A percentile compares a stretch with the other conserved stretches of the same genome.
Evolutionary conservation across 2,888 invertebrate species (phyloP).

Genomic region (Thera obeliscata): DNA sequence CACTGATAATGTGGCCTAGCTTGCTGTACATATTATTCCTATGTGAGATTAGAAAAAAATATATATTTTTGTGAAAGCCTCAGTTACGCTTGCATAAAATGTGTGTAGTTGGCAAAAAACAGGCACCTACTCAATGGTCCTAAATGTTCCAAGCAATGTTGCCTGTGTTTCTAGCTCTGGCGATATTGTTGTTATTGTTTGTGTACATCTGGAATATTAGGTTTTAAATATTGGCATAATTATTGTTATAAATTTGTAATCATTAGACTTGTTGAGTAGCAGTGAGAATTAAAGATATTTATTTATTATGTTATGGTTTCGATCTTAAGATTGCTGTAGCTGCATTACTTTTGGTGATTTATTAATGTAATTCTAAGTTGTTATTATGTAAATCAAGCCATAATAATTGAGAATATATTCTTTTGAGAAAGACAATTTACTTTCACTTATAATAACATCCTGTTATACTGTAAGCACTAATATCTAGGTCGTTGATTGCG

Average conservation of each 20-base stretch:
- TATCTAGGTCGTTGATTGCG: slow-evolving; percentile 48
- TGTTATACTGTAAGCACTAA: slow-evolving; percentile 38
- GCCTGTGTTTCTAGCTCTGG: slow-evolving; percentile 43
- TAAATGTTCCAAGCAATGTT: slow-evolving; percentile 34
- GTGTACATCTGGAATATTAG: slow-evolving; percentile 63
- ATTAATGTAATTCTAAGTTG: slow-evolving; percentile 83
- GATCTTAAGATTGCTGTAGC: slow-evolving; percentile 76
- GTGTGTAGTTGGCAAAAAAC: slow-evolving; percentile 28
- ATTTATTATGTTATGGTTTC: slow-evolving; percentile 79
- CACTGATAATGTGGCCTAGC: slow-evolving; percentile 21
- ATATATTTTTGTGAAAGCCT: slow-evolving; percentile 63
- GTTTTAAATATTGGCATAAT: slow-evolving; percentile 78
- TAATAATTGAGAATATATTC: slow-evolving; percentile 85
- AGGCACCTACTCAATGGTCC: slow-evolving; percentile 34
- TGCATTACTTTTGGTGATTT: slow-evolving; percentile 81
- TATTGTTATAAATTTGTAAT: slow-evolving; percentile 80
- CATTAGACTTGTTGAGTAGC: slow-evolving; percentile 81
- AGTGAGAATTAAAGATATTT: slow-evolving; percentile 76
- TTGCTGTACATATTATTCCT: slow-evolving; percentile 61
- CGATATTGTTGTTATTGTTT: slow-evolving; percentile 68
- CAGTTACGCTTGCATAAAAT: slow-evolving; percentile 44
- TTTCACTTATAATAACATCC: slow-evolving; percentile 45
- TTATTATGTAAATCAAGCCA: slow-evolving; percentile 84
- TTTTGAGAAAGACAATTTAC: slow-evolving; percentile 71
- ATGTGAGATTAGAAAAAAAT: slow-evolving; percentile 63